Evolutionary conservation across 2,113 vertebrate species (phyloP).

Genomic region (Pica pica): DNA sequence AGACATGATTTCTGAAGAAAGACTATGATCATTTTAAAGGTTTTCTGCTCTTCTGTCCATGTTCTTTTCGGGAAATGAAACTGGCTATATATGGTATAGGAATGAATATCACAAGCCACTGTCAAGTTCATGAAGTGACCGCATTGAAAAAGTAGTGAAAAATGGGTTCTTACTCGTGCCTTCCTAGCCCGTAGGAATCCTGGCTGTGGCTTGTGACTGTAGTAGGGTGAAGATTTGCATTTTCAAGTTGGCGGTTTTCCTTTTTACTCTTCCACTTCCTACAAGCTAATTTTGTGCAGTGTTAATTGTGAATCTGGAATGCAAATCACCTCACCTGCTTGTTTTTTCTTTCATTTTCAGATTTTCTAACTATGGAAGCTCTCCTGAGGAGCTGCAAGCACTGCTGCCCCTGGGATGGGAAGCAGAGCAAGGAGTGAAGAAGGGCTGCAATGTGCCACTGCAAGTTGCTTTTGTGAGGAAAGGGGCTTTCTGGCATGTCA

Average conservation of each 20-base stretch:
- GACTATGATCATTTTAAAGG: not conserved
- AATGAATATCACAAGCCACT: conserved; percentile 8
- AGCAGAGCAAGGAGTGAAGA: not conserved
- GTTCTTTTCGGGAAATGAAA: conserved; percentile 19
- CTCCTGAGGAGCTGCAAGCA: not conserved
- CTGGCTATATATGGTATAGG: not conserved
- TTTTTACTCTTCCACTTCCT: conserved; percentile 45
- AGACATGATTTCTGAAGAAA: too few relatives aligned
- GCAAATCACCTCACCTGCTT: conserved; percentile 59
- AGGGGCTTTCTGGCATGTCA: not conserved
- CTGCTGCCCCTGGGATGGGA: not conserved
- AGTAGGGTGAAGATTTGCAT: conserved; percentile 48
- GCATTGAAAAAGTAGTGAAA: conserved; percentile 3
- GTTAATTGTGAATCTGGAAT: conserved; percentile 46
- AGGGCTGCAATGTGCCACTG: not conserved
- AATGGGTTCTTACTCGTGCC: not conserved
- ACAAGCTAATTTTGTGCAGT: not conserved
- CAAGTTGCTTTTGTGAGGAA: not conserved
- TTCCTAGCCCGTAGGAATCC: not conserved
- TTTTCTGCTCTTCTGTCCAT: not conserved
- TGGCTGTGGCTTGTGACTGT: conserved; percentile 1
- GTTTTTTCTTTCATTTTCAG: conserved; percentile 56
- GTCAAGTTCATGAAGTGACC: not conserved
- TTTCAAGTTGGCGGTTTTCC: conserved; percentile 39
- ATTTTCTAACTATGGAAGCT: conserved; percentile 33